phyloP scores from a whole-genome alignment of 1,140 invertebrate species.

The Ostrea edulis region DNA sequence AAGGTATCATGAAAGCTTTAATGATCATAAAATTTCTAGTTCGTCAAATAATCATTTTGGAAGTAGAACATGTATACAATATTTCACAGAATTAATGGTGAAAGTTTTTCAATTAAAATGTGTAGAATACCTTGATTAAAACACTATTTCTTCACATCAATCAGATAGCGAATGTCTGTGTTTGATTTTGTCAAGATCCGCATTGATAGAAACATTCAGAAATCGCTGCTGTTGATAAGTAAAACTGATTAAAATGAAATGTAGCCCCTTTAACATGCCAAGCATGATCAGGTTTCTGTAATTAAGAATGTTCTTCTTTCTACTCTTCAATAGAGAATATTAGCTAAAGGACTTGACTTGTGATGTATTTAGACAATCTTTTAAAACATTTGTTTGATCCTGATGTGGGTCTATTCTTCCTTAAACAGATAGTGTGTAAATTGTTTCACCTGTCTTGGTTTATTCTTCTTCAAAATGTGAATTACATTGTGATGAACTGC shows the following conservation, averaged over 20 bases:
- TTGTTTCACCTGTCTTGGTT: neutral
- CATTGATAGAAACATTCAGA: neutral
- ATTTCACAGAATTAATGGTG: neutral
- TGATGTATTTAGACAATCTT: constrained; percentile 33
- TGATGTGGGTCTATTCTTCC: constrained; percentile 23
- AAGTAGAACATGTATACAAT: neutral
- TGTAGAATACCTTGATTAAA: constrained; percentile 9
- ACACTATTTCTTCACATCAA: constrained; percentile 7
- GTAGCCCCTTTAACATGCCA: constrained; percentile 31
- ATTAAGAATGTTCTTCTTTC: neutral
- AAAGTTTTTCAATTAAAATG: neutral
- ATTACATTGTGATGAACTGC: constrained; percentile 31
- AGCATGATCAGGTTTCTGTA: constrained; percentile 23
- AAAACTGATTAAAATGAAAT: constrained; percentile 40
- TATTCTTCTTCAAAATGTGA: constrained; percentile 8
- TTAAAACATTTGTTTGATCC: constrained; percentile 34
- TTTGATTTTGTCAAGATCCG: constrained; percentile 21
- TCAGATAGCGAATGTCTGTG: neutral
- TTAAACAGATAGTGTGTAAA: constrained; percentile 12
- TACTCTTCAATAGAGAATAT: constrained; percentile 23
- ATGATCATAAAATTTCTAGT: too few species aligned
- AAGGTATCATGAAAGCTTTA: too few species aligned
- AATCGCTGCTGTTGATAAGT: neutral
- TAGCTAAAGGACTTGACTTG: constrained; percentile 31
- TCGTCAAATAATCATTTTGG: neutral